Evolutionary conservation across 2,113 vertebrate species (phyloP).

Genomic region (Pipa parva): DNA sequence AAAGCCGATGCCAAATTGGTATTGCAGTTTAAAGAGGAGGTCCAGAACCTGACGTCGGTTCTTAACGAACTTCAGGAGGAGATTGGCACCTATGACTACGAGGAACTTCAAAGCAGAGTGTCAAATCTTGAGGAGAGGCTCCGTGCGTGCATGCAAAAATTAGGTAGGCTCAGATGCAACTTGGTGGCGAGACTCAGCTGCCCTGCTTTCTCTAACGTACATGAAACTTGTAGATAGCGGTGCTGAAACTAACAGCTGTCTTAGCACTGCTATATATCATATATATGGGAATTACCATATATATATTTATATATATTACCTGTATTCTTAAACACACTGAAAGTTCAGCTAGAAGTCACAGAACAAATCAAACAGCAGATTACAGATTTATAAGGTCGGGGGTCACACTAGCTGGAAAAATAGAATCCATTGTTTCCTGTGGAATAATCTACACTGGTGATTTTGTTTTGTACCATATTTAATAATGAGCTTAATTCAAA

Average conservation of each 20-base stretch:
- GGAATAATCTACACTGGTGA: too few species aligned
- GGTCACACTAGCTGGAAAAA: too few species aligned
- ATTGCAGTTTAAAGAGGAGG: constrained; percentile 99
- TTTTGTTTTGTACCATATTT: too few species aligned
- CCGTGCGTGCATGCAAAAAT: constrained; percentile 99
- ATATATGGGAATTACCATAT: too few species aligned
- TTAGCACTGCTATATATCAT: too few species aligned
- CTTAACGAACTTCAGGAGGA: constrained; percentile 97
- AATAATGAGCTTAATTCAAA: too few species aligned
- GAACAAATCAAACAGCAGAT: too few species aligned
- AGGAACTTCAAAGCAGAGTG: constrained; percentile 97
- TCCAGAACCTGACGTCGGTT: constrained; percentile 98
- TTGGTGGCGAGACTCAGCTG: constrained; percentile 48
- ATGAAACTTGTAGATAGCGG: constrained; percentile 50
- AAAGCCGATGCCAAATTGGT: constrained; percentile 99
- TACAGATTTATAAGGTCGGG: too few species aligned
- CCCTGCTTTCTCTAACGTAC: constrained; percentile 34
- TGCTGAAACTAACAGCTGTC: constrained; percentile 45
- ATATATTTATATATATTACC: too few species aligned
- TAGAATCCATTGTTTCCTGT: too few species aligned
- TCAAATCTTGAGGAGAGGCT: constrained; percentile 98
- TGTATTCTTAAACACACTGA: too few species aligned
- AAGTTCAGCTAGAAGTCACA: too few species aligned
- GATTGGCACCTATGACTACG: constrained; percentile 98
- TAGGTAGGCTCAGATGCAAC: constrained; percentile 87